Percentiles rank a stretch among this genome's conserved stretches.
Conservation (phyloP, 2,113 vertebrate genomes). For the Phycodurus eques region DNA sequence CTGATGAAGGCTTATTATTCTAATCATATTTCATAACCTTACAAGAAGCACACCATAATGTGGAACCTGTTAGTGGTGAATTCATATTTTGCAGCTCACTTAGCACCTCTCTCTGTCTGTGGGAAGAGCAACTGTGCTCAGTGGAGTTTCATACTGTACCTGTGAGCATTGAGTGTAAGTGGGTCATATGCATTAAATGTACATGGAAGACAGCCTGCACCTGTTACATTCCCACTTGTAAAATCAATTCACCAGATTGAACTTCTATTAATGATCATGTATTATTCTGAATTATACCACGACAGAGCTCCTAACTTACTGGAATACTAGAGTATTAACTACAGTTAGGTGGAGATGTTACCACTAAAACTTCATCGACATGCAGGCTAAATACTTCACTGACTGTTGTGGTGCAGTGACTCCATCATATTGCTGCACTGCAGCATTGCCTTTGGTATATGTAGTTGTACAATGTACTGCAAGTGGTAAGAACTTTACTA, state of each 20-base stretch:
- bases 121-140: constrained; percentile 9
- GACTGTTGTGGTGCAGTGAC: constrained; percentile 55
- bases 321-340: background rate
- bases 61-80: constrained; percentile 21
- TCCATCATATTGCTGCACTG: constrained; percentile 53
- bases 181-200: constrained; percentile 29
- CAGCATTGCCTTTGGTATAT: constrained; percentile 68
- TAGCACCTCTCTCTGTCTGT: constrained; percentile 3
- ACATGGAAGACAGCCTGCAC: constrained; percentile 24
- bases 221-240: constrained; percentile 25
- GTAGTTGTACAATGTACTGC: constrained; percentile 14
- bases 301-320: background rate
- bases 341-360: constrained; percentile 13
- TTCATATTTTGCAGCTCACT: constrained; percentile 39
- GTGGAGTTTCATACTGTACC: constrained; percentile 14
- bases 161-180: constrained; percentile 33
- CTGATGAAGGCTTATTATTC: constrained; percentile 42
- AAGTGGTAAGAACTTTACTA: background rate
- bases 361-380: constrained; percentile 44
- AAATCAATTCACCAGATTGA: constrained; percentile 12
- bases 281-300: constrained; percentile 6
- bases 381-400: constrained; percentile 32
- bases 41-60: constrained; percentile 49
- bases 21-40: constrained; percentile 43
- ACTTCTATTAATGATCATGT: constrained; percentile 14